These are phyloP conservation scores for Tetheella fluctuosa DNA, from an alignment of 2,888 invertebrate genomes.

Conservation along the genomic window DNA sequence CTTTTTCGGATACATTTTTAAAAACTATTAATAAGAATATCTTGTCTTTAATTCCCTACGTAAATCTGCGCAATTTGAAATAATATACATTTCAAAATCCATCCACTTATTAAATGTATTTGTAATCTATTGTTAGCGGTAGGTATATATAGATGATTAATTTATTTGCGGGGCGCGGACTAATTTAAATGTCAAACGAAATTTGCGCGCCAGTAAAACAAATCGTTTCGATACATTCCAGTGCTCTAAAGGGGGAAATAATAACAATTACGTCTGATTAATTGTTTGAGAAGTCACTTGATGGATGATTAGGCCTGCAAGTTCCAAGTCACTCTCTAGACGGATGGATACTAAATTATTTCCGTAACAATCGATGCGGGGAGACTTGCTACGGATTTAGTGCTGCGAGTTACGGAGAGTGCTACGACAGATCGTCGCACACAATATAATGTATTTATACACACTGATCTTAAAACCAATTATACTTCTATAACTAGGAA, in stretches of 20 bases:
- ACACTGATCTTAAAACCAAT: too few relatives aligned
- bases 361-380: constrained; percentile 29
- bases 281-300: constrained; percentile 22
- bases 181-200: constrained; percentile 64
- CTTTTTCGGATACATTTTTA: too few relatives aligned
- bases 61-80: constrained; percentile 1
- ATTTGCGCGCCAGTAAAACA: constrained; percentile 46
- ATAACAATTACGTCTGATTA: constrained; percentile 30
- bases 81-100: constrained; percentile 12
- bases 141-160: constrained; percentile 39
- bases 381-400: constrained; percentile 11
- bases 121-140: constrained; percentile 14
- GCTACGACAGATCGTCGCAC: constrained; percentile 15
- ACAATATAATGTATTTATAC: neutral
- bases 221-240: constrained; percentile 51
- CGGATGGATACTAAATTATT: constrained; percentile 17
- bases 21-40: too few relatives aligned
- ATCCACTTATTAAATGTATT: constrained; percentile 24
- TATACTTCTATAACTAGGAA: too few relatives aligned
- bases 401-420: constrained; percentile 20
- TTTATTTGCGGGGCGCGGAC: constrained; percentile 56
- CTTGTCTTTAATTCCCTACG: too few relatives aligned
- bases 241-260: constrained; percentile 23
- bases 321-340: constrained; percentile 6
- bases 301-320: constrained; percentile 7